phyloP scores from a whole-genome alignment of 2,113 vertebrate species.

The Chrysemys picta region DNA sequence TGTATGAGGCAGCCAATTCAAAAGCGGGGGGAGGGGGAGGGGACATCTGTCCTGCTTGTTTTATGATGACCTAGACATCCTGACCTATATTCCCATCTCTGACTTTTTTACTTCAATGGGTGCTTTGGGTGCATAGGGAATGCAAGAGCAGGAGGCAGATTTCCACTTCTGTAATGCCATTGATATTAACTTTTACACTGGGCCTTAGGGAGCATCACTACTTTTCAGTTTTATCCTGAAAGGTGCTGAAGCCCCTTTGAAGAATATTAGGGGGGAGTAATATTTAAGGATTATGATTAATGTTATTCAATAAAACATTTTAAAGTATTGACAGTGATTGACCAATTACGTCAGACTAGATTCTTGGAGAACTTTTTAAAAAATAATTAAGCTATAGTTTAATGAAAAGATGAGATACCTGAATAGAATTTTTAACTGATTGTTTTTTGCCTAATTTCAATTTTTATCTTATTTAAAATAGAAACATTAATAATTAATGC shows the following conservation, averaged over 20 bases:
- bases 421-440: neutral
- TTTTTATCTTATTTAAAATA: neutral
- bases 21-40: neutral
- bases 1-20: neutral
- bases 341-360: constrained; percentile 5
- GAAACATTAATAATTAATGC: neutral
- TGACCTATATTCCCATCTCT: neutral
- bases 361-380: constrained; percentile 9
- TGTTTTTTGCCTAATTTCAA: neutral
- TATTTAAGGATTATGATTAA: constrained; percentile 42
- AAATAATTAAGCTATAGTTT: constrained; percentile 26
- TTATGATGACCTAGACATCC: neutral
- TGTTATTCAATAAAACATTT: constrained; percentile 53
- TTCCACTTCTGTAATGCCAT: neutral
- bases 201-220: neutral
- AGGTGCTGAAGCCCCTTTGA: neutral
- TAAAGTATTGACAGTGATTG: constrained; percentile 7
- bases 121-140: neutral
- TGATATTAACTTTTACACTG: neutral
- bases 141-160: neutral
- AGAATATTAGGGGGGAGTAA: neutral
- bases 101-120: constrained; percentile 1
- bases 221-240: neutral
- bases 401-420: constrained; percentile 10
- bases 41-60: neutral